Evolutionary conservation across 2,797 vertebrate genomes (phyloP).

Genomic region (Artibeus jamaicensis): DNA sequence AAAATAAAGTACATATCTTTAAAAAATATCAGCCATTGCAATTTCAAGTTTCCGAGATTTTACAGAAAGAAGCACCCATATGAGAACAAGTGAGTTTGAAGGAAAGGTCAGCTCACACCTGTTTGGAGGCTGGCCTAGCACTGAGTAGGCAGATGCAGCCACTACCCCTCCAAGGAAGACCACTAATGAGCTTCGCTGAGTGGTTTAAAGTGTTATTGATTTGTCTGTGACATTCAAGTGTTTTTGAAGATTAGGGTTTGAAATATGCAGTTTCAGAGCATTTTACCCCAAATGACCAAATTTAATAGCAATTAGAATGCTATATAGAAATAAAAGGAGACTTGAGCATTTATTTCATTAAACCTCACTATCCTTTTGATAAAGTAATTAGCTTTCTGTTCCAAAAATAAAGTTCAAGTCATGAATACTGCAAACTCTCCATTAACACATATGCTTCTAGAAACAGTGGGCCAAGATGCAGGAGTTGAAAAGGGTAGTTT

Average conservation of each 20-base stretch:
- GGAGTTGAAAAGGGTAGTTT: conserved; percentile 29
- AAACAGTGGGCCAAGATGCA: conserved; percentile 19
- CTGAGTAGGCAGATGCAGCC: neutral
- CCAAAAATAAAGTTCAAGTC: neutral
- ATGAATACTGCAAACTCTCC: conserved; percentile 49
- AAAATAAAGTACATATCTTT: too few species aligned
- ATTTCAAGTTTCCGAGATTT: neutral
- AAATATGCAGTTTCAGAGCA: conserved; percentile 18
- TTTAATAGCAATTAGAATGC: conserved; percentile 16
- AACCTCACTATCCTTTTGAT: conserved; percentile 34
- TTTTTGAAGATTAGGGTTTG: conserved; percentile 41
- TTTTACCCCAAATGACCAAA: neutral
- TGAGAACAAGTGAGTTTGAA: neutral
- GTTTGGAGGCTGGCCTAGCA: neutral
- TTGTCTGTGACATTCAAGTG: neutral
- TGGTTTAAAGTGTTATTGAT: conserved; percentile 23
- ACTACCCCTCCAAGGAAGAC: neutral
- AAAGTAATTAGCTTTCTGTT: conserved; percentile 35
- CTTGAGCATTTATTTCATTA: neutral
- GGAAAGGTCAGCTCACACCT: neutral
- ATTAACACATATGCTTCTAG: conserved; percentile 48
- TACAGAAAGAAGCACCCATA: neutral
- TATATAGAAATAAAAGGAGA: conserved; percentile 29
- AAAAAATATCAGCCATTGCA: neutral
- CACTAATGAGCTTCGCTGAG: neutral